phyloP scores from a whole-genome alignment of 2,888 invertebrate genomes.

The Chloroclystis v-ata region DNA sequence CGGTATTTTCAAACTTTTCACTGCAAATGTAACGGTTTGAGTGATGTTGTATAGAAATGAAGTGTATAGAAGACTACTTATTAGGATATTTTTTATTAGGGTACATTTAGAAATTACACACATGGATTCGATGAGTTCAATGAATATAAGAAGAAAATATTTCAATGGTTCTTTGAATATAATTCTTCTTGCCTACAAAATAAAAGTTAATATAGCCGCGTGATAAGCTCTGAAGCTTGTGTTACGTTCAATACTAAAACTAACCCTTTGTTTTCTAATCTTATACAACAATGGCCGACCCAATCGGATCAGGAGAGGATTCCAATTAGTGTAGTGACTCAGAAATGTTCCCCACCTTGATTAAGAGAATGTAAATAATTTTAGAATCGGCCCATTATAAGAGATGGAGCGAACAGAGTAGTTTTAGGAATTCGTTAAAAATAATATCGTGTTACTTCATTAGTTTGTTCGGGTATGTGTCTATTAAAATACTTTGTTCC shows the following conservation, averaged over 20 bases:
- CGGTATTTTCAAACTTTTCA: slow-evolving; percentile 11
- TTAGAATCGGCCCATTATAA: slow-evolving; percentile 19
- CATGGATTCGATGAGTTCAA: too few relatives aligned
- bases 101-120: too few relatives aligned
- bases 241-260: background rate
- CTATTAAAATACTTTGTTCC: too few relatives aligned
- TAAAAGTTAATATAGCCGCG: too few relatives aligned
- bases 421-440: background rate
- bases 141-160: too few relatives aligned
- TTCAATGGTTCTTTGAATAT: too few relatives aligned
- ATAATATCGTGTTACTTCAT: background rate
- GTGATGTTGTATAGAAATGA: too few relatives aligned
- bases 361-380: slow-evolving; percentile 46
- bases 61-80: too few relatives aligned
- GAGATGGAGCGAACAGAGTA: background rate
- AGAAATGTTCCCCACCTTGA: slow-evolving; percentile 37
- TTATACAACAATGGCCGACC: slow-evolving; percentile 22
- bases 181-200: too few relatives aligned
- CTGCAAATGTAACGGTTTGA: slow-evolving; percentile 5
- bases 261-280: background rate
- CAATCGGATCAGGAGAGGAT: slow-evolving; percentile 23
- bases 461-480: too few relatives aligned
- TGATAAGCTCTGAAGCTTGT: too few relatives aligned
- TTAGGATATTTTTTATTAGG: too few relatives aligned
- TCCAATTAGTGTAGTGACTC: slow-evolving; percentile 37